phyloP scores from a whole-genome alignment of 2,113 vertebrate species.

The Rhineura floridana region DNA sequence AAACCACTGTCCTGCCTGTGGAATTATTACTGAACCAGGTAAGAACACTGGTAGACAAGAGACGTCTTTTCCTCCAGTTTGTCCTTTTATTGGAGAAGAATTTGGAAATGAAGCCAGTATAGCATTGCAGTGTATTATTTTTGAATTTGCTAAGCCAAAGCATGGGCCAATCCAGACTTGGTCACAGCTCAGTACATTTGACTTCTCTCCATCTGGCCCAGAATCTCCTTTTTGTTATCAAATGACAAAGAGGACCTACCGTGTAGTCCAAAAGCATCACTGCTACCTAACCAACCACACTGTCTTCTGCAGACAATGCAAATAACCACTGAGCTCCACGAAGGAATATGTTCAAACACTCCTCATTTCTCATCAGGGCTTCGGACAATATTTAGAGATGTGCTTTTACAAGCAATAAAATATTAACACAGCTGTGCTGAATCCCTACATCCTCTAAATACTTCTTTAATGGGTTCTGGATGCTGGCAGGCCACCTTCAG shows the following conservation, averaged over 20 bases:
- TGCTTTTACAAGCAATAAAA: neutral
- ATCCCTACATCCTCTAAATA: neutral
- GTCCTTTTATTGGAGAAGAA: neutral
- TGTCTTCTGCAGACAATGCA: neutral
- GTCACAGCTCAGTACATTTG: slow-evolving; percentile 22
- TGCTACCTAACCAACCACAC: neutral
- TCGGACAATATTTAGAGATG: neutral
- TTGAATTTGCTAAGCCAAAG: slow-evolving; percentile 3
- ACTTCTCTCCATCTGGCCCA: neutral
- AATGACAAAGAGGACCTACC: neutral
- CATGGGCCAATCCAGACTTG: neutral
- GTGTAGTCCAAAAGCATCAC: neutral
- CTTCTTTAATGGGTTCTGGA: neutral
- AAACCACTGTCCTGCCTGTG: neutral
- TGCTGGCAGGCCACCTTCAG: neutral
- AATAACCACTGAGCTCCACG: neutral
- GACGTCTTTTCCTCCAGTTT: neutral
- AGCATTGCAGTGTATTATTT: neutral
- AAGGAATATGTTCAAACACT: neutral
- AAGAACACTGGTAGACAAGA: neutral
- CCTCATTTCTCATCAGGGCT: neutral
- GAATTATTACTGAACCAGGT: neutral
- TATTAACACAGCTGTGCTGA: neutral
- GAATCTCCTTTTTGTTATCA: neutral
- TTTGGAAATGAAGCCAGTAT: neutral